Conservation (phyloP, 2,797 vertebrate genomes). For the Aselliscus stoliczkanus region DNA sequence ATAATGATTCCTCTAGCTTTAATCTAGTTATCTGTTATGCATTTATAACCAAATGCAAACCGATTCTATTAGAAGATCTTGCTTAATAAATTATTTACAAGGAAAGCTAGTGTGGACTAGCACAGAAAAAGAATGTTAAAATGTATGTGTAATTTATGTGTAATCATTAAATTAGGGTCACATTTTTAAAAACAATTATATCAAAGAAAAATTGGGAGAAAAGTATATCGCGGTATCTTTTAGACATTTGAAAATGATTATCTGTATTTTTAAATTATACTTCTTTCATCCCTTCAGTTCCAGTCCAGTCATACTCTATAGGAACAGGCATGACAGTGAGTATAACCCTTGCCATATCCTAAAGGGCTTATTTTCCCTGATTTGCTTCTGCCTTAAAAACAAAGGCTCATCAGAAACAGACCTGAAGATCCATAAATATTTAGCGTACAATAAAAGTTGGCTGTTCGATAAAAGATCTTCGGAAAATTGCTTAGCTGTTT, state of each 20-base stretch:
- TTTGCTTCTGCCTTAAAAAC: neutral
- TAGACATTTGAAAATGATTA: neutral
- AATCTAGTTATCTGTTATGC: neutral
- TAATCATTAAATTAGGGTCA: neutral
- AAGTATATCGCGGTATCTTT: neutral
- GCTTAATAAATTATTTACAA: slow-evolving; percentile 3
- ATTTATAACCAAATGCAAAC: slow-evolving; percentile 32
- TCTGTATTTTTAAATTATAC: neutral
- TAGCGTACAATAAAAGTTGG: neutral
- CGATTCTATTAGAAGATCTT: neutral
- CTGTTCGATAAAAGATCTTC: neutral
- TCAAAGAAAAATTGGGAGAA: slow-evolving; percentile 16
- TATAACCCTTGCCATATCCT: neutral
- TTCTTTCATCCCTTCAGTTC: neutral
- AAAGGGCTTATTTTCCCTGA: neutral
- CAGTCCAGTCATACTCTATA: neutral
- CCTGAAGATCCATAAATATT: neutral
- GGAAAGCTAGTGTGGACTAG: neutral
- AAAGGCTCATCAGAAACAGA: neutral
- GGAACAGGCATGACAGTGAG: neutral
- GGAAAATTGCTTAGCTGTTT: neutral
- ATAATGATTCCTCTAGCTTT: neutral
- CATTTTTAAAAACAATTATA: slow-evolving; percentile 8
- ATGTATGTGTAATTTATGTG: slow-evolving; percentile 4
- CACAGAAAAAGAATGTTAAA: slow-evolving; percentile 10